phyloP scores from a whole-genome alignment of 2,888 invertebrate species.

The Branchipolynoe longqiensis region DNA sequence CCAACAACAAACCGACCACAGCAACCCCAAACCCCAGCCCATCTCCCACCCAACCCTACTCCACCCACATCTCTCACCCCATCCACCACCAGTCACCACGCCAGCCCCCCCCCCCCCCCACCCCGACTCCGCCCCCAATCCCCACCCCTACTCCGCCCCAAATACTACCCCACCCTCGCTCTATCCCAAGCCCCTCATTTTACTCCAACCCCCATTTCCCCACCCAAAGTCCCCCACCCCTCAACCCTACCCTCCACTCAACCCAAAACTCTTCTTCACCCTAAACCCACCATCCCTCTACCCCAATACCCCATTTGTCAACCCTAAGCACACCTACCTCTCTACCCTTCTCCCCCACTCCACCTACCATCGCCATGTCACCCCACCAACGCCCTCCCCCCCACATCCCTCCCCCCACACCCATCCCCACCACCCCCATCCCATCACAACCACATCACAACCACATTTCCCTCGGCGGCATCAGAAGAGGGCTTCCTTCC shows the following conservation, averaged over 20 bases:
- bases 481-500: neutral
- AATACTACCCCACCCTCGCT: neutral
- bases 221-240: too few relatives aligned
- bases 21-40: neutral
- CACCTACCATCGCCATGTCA: too few relatives aligned
- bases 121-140: neutral
- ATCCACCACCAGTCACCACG: neutral
- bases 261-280: neutral
- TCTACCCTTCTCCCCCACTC: neutral
- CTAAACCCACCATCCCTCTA: neutral
- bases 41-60: neutral
- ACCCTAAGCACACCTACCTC: neutral
- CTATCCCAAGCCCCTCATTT: neutral
- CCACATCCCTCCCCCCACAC: neutral
- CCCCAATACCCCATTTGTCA: too few relatives aligned
- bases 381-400: neutral
- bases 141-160: neutral
- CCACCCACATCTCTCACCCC: neutral
- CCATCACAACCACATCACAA: neutral
- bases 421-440: constrained; percentile 20
- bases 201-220: neutral
- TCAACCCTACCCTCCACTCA: too few relatives aligned
- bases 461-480: neutral
- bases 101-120: neutral
- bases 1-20: too few relatives aligned